These are phyloP conservation scores for Bembecia ichneumoniformis DNA, from an alignment of 2,888 invertebrate species.

Conservation along the genomic window DNA sequence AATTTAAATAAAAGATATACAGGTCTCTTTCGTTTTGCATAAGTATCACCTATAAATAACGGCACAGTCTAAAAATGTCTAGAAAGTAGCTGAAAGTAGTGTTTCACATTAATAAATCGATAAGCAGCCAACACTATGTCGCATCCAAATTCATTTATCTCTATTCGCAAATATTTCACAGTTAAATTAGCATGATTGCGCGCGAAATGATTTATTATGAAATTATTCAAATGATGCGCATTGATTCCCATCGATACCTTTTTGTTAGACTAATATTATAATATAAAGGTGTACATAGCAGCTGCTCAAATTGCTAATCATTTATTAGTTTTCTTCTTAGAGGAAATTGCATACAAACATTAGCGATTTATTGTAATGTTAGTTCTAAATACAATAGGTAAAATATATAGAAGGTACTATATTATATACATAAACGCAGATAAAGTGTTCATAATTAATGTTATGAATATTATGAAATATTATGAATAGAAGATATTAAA, in stretches of 20 bases:
- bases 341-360: too few relatives aligned
- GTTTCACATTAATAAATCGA: neutral
- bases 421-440: too few relatives aligned
- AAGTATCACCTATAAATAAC: neutral
- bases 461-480: too few relatives aligned
- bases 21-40: too few relatives aligned
- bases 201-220: constrained; percentile 41
- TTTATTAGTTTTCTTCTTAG: too few relatives aligned
- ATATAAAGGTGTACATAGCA: constrained; percentile 22
- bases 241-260: constrained; percentile 46
- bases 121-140: neutral
- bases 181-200: constrained; percentile 36
- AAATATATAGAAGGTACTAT: too few relatives aligned
- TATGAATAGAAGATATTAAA: too few relatives aligned
- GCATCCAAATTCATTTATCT: constrained; percentile 19
- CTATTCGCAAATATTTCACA: constrained; percentile 22
- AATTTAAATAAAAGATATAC: too few relatives aligned
- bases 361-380: too few relatives aligned
- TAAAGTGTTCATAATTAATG: too few relatives aligned
- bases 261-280: constrained; percentile 51
- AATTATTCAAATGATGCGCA: constrained; percentile 50
- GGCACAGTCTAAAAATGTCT: neutral
- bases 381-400: too few relatives aligned
- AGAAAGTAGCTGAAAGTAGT: neutral
- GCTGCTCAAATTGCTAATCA: too few relatives aligned